Percentiles rank a stretch among this genome's conserved stretches.
phyloP scores from a whole-genome alignment of 2,888 invertebrate species.

The Dicyrtomina minuta region DNA sequence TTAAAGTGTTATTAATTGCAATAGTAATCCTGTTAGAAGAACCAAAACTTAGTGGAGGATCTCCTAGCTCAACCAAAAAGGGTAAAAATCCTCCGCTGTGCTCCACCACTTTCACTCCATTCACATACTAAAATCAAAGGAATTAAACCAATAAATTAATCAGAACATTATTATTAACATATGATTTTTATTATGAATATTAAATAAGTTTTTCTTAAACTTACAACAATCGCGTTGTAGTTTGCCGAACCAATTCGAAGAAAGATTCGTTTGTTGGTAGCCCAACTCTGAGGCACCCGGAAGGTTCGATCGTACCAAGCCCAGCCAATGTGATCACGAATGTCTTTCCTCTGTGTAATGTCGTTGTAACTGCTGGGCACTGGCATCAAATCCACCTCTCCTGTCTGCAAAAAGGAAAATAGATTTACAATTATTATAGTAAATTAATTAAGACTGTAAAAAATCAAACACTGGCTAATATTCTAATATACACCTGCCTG shows the following conservation, averaged over 20 bases:
- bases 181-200: no score
- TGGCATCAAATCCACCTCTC: no score
- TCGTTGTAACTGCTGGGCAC: no score
- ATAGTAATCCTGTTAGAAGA: constrained; percentile 79
- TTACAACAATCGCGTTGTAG: constrained; percentile 60
- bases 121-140: constrained; percentile 96
- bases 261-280: constrained; percentile 55
- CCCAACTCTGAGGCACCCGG: constrained; percentile 58
- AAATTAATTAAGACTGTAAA: no score
- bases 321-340: no score
- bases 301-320: constrained; percentile 61
- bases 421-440: no score
- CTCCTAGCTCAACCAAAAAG: constrained; percentile 77
- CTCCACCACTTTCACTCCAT: constrained; percentile 73
- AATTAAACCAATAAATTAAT: no score
- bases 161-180: no score
- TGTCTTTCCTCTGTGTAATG: no score
- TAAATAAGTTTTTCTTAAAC: constrained; percentile 34
- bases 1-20: constrained; percentile 88
- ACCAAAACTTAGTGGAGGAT: constrained; percentile 20
- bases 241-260: constrained; percentile 64
- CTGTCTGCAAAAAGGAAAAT: no score
- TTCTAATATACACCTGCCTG: no score
- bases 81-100: constrained; percentile 96
- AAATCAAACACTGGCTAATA: no score